phyloP scores from a whole-genome alignment of 1,140 invertebrate species.

The Achatina immaculata region DNA sequence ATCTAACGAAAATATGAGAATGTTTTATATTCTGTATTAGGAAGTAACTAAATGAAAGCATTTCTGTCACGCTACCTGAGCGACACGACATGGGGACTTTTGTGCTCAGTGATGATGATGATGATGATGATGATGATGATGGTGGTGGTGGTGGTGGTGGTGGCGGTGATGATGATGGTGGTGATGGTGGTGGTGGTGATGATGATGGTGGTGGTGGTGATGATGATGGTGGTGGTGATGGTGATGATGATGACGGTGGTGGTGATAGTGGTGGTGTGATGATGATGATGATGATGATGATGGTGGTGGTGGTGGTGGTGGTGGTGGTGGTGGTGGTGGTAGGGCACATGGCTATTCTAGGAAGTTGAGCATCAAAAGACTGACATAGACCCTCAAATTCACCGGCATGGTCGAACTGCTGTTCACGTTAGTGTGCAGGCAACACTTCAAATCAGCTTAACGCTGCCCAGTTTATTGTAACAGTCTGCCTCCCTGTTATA shows the following conservation, averaged over 20 bases:
- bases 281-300: no score
- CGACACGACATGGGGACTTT: no score
- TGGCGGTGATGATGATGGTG: conserved; percentile 8
- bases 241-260: background rate
- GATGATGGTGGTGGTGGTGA: background rate
- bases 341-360: background rate
- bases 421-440: background rate
- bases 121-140: background rate
- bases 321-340: background rate
- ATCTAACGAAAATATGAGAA: no score
- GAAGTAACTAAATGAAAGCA: no score
- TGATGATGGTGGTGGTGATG: background rate
- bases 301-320: background rate
- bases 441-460: background rate
- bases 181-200: background rate
- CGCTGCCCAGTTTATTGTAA: no score
- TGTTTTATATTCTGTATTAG: no score
- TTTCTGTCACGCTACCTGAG: no score
- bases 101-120: no score
- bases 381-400: background rate
- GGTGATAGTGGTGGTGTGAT: no score
- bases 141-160: conserved; percentile 7
- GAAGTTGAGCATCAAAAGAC: background rate
- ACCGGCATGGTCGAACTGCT: background rate
- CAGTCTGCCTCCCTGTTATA: no score